Percentiles rank a stretch among this genome's conserved stretches.
These are phyloP conservation scores for Drosophila ananassae DNA, from an alignment of 1,140 invertebrate species.

Conservation along the genomic window DNA sequence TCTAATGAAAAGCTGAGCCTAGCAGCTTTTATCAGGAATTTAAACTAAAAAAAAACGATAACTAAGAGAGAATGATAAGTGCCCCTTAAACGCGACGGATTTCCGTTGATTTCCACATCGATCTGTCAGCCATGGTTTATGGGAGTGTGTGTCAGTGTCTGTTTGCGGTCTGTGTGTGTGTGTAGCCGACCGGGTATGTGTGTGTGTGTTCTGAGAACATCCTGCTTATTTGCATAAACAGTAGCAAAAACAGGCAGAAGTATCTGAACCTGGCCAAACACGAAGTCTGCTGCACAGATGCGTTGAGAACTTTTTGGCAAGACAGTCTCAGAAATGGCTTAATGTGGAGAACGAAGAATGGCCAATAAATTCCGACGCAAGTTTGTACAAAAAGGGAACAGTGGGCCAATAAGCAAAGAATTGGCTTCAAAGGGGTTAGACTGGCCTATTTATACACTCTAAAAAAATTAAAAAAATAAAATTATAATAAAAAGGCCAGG, in stretches of 20 bases:
- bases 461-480: too few species aligned
- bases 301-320: slow-evolving; percentile 21
- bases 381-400: neutral
- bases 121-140: slow-evolving; percentile 15
- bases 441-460: too few species aligned
- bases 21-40: too few species aligned
- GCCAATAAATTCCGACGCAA: neutral
- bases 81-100: neutral
- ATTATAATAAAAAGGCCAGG: too few species aligned
- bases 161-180: slow-evolving; percentile 1
- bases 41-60: too few species aligned
- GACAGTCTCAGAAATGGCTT: slow-evolving; percentile 2
- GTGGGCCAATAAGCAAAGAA: neutral
- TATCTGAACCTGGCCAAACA: slow-evolving; percentile 42
- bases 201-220: slow-evolving; percentile 17
- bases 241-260: slow-evolving; percentile 36
- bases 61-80: too few species aligned
- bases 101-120: slow-evolving; percentile 8
- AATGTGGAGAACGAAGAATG: neutral
- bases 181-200: too few species aligned
- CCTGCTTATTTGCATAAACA: slow-evolving; percentile 72
- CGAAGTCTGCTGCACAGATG: slow-evolving; percentile 31
- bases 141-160: slow-evolving; percentile 12
- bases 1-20: too few species aligned
- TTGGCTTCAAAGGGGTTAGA: too few species aligned